Evolutionary conservation across 2,797 vertebrate genomes (phyloP).

Genomic region (Fundulus diaphanus): DNA sequence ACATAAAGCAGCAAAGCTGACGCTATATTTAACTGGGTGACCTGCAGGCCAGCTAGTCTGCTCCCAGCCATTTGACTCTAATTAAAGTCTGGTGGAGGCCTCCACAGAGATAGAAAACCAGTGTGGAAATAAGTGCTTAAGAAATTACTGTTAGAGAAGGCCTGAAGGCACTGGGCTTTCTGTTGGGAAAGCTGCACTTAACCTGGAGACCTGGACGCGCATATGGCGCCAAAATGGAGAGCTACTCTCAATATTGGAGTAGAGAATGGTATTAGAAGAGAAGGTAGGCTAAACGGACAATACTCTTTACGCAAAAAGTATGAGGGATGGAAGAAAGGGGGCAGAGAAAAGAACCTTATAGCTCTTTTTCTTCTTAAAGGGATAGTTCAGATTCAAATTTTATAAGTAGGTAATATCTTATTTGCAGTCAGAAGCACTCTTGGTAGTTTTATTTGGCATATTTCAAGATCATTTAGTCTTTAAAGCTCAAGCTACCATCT

Average conservation of each 20-base stretch:
- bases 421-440: not conserved
- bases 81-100: conserved; percentile 66
- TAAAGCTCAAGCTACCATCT: too few species aligned
- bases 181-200: conserved; percentile 58
- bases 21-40: conserved; percentile 47
- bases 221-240: conserved; percentile 44
- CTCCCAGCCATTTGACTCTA: conserved; percentile 65
- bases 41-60: conserved; percentile 51
- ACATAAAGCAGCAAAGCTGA: conserved; percentile 30
- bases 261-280: conserved; percentile 11
- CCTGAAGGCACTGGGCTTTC: conserved; percentile 51
- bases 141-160: conserved; percentile 62
- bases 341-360: not conserved
- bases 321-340: not conserved
- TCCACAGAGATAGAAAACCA: conserved; percentile 58
- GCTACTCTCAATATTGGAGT: not conserved
- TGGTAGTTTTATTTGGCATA: not conserved
- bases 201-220: conserved; percentile 64
- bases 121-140: conserved; percentile 70
- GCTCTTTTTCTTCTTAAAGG: not conserved
- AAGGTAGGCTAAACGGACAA: not conserved
- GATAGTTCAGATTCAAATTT: not conserved
- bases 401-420: not conserved
- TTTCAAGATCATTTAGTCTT: not conserved
- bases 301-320: not conserved